Evolutionary conservation across 2,797 vertebrate species (phyloP), one percentile per base, ranked within the genome.

Genomic region (Labroides dimidiatus): DNA sequence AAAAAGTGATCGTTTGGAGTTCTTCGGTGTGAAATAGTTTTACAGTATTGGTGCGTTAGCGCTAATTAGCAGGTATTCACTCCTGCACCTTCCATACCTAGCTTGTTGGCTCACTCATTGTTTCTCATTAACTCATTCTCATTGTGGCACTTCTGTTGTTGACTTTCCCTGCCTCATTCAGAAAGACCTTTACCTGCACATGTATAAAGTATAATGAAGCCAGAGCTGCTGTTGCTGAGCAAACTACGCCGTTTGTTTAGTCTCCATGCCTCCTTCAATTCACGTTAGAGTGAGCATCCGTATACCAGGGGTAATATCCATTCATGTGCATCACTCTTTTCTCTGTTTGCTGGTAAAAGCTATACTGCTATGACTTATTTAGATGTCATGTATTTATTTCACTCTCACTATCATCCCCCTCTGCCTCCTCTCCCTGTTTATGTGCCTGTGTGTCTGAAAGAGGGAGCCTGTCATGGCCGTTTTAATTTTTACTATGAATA

Each of bases 401-500:
- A 36, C 50, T 73, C 42, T 72, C 48, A 3, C 39, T 50, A 15
- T 72, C 45, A 19, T 30, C 20, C 53, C 58, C 16, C 30, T 49
- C 51, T 51, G 17, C 9, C 20, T 53, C 33, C 16, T 45, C 20
- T 13, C 6, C 66, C 50, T 41, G 23, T 45, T 27, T 42, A 10
- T 37, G 44, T 64, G 50, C 43, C 27, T 53, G 30, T 62, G 15
- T 39, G n/a, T 51, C 37, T 58, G 36, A 71, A 59, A 68, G 59
- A 50, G 65, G 70, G 72, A 37, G 52, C 36, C 66, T 76, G 68
- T 80, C 83, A 76, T 54, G 44, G 74, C 69, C 66, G 50, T 84
- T 87, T 87, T 64, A 80, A 85, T 84, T 88, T 86, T 81, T 70
- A 60, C 80, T 68, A 64, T 88, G 78, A 87, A 89, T 89, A 77